Evolutionary conservation across 2,797 vertebrate genomes (phyloP).

Genomic region (Ptychobarbus kaznakovi): DNA sequence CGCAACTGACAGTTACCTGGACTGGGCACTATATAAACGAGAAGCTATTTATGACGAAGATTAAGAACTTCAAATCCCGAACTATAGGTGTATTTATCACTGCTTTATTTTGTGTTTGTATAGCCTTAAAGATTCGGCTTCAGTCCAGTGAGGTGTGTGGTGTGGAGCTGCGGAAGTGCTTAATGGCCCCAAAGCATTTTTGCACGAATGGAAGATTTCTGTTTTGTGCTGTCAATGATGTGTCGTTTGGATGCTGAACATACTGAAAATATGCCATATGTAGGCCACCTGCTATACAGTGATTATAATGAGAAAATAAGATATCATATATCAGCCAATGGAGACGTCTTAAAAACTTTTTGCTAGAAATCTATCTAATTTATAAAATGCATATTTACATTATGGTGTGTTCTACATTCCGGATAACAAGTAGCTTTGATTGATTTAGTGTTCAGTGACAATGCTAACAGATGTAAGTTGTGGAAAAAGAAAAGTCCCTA

Average conservation of each 20-base stretch:
- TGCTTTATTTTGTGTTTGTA: slow-evolving; percentile 93
- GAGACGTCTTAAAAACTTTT: slow-evolving; percentile 77
- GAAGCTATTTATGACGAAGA: slow-evolving; percentile 72
- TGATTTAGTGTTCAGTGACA: slow-evolving; percentile 83
- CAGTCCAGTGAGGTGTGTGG: slow-evolving; percentile 85
- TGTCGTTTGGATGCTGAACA: slow-evolving; percentile 86
- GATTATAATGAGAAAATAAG: slow-evolving; percentile 78
- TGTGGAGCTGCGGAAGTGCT: slow-evolving; percentile 89
- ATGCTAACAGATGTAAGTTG: slow-evolving; percentile 82
- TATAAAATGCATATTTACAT: slow-evolving; percentile 83
- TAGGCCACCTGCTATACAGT: slow-evolving; percentile 79
- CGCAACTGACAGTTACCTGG: slow-evolving; percentile 76
- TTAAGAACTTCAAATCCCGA: slow-evolving; percentile 69
- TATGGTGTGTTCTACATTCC: slow-evolving; percentile 84
- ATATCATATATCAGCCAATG: slow-evolving; percentile 80
- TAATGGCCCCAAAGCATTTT: slow-evolving; percentile 90
- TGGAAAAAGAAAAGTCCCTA: slow-evolving; percentile 80
- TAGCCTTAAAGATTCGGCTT: slow-evolving; percentile 91
- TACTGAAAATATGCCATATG: slow-evolving; percentile 83
- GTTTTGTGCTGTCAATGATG: slow-evolving; percentile 81
- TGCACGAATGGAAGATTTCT: slow-evolving; percentile 91
- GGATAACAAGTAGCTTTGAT: slow-evolving; percentile 82
- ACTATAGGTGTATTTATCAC: slow-evolving; percentile 80
- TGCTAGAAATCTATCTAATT: slow-evolving; percentile 76
- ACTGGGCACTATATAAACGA: slow-evolving; percentile 66